Conservation (phyloP, 2,888 invertebrate genomes). For the Invenusta paracnida region DNA sequence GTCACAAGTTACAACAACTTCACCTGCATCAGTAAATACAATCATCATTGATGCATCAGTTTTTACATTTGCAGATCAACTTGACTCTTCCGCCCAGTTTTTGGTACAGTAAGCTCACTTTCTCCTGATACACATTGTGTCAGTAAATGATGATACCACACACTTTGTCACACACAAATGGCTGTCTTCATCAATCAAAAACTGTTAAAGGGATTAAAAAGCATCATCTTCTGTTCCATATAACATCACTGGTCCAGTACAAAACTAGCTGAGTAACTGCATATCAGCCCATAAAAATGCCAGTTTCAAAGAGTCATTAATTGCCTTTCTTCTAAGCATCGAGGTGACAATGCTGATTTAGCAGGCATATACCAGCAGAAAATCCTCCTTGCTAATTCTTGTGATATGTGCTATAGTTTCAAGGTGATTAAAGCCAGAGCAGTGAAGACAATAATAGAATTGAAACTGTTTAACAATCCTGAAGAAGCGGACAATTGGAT, state of each 20-base stretch:
- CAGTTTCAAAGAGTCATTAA: neutral
- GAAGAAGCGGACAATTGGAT: neutral
- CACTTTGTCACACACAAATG: constrained; percentile 25
- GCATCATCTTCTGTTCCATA: constrained; percentile 17
- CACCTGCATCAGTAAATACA: constrained; percentile 22
- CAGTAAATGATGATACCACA: constrained; percentile 23
- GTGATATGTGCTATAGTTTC: neutral
- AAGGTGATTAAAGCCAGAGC: neutral
- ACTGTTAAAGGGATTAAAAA: neutral
- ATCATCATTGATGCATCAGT: constrained; percentile 1
- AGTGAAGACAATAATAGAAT: neutral
- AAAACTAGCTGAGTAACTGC: neutral
- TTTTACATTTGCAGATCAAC: constrained; percentile 9
- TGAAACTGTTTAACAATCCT: too few species aligned
- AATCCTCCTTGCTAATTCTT: neutral
- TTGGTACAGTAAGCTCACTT: neutral
- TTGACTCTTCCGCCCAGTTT: constrained; percentile 9
- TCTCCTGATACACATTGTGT: constrained; percentile 3
- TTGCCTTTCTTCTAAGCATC: neutral
- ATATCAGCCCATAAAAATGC: too few species aligned
- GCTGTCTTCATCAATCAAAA: constrained; percentile 13
- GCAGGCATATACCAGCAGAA: neutral
- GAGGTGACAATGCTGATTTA: neutral
- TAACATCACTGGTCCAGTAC: neutral
- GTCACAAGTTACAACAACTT: neutral